These are phyloP conservation scores for Ectemnius lituratus DNA, from an alignment of 2,888 invertebrate species.

Conservation along the genomic window DNA sequence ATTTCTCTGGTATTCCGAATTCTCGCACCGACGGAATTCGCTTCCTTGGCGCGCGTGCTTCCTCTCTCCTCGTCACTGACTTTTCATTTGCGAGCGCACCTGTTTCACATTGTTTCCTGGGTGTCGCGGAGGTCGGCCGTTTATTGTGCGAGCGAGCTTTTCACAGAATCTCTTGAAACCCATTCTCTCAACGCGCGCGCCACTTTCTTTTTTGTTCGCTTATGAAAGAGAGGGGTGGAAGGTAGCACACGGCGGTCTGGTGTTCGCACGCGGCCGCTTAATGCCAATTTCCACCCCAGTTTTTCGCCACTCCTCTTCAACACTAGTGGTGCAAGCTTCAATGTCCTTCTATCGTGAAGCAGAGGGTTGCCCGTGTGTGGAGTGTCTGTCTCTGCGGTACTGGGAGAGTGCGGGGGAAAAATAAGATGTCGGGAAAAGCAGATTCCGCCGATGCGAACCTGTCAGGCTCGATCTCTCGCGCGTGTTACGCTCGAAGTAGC, in stretches of 20 bases:
- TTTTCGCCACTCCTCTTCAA: neutral
- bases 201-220: conserved; percentile 1
- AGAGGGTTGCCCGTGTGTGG: no score
- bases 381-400: neutral
- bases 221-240: neutral
- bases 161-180: neutral
- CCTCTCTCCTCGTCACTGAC: neutral
- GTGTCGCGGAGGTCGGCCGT: neutral
- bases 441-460: neutral
- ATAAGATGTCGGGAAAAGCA: neutral
- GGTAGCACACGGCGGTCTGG: no score
- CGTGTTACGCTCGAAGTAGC: neutral
- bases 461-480: neutral
- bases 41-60: no score
- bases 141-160: conserved; percentile 1
- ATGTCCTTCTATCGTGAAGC: no score
- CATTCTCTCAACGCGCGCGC: neutral
- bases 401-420: neutral
- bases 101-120: neutral
- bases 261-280: neutral
- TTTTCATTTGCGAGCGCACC: conserved; percentile 2
- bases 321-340: no score
- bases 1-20: no score
- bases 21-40: no score
- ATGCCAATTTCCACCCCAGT: conserved; percentile 3